These are phyloP conservation scores for Corapipo altera DNA, from an alignment of 2,113 vertebrate species.

Conservation along the genomic window DNA sequence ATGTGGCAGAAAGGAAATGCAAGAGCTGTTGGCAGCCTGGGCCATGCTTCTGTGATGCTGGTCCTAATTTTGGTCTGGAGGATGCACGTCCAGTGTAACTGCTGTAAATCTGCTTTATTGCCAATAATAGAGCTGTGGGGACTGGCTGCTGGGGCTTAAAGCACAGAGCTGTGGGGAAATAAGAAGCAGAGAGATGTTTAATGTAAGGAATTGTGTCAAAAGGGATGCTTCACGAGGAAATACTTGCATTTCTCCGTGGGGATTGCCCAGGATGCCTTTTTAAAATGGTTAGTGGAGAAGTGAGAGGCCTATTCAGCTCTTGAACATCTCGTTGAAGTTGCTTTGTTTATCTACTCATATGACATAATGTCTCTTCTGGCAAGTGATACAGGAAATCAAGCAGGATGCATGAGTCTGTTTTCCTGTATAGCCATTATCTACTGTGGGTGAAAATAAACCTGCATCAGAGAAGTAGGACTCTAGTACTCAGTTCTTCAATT, in stretches of 20 bases:
- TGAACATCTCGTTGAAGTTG: not conserved
- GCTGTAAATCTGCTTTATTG: not conserved
- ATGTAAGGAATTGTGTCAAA: not conserved
- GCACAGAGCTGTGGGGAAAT: not conserved
- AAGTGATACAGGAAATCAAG: not conserved
- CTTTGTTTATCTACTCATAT: not conserved
- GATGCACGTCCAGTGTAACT: fast-evolving
- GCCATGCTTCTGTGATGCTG: not conserved
- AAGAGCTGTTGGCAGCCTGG: not conserved
- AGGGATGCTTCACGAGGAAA: not conserved
- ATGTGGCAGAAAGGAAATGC: not conserved
- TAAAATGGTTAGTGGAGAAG: not conserved
- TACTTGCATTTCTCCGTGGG: not conserved
- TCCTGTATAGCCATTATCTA: not conserved
- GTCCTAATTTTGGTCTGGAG: not conserved
- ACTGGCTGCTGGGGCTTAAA: not conserved
- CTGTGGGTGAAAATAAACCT: slow-evolving; percentile 3
- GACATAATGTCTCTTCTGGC: not conserved
- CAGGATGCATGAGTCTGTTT: not conserved
- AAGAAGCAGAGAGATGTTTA: not conserved
- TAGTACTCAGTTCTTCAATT: not conserved
- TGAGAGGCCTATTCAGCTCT: not conserved
- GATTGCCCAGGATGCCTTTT: not conserved
- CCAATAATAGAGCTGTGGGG: not conserved
- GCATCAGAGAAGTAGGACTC: not conserved